A percentile compares a stretch with the other conserved stretches of the same genome.
Evolutionary conservation across 2,113 vertebrate genomes (phyloP).

Genomic region (Montifringilla adamsi): DNA sequence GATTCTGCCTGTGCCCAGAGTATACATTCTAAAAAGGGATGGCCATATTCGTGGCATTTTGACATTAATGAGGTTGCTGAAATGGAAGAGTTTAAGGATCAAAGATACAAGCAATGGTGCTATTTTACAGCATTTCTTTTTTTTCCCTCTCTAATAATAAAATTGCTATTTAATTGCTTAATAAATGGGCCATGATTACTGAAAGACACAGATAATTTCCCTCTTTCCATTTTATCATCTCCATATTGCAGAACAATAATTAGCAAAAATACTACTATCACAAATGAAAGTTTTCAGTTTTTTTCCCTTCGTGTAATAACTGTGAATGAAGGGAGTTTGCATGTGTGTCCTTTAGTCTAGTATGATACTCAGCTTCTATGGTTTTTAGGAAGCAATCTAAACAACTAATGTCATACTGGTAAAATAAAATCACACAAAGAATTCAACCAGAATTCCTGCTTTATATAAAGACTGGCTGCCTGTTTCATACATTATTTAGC

Average conservation of each 20-base stretch:
- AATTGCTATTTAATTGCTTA: constrained; percentile 73
- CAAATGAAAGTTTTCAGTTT: background rate
- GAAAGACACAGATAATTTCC: constrained; percentile 46
- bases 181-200: constrained; percentile 71
- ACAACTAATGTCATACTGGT: background rate
- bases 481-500: constrained; percentile 73
- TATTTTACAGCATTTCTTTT: constrained; percentile 59
- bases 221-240: background rate
- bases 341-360: background rate
- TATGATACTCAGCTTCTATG: background rate
- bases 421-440: background rate
- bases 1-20: background rate
- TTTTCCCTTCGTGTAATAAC: background rate
- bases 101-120: constrained; percentile 47
- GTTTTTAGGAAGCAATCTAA: background rate
- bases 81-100: constrained; percentile 61
- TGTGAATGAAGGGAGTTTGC: background rate
- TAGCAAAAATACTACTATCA: background rate
- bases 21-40: constrained; percentile 27
- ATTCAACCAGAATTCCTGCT: background rate
- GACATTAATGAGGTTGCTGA: constrained; percentile 60
- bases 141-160: constrained; percentile 62
- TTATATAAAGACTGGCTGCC: constrained; percentile 21
- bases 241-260: constrained; percentile 3
- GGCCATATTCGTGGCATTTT: constrained; percentile 41